phyloP scores from a whole-genome alignment of 2,888 invertebrate genomes.

The Molorchus minor region DNA sequence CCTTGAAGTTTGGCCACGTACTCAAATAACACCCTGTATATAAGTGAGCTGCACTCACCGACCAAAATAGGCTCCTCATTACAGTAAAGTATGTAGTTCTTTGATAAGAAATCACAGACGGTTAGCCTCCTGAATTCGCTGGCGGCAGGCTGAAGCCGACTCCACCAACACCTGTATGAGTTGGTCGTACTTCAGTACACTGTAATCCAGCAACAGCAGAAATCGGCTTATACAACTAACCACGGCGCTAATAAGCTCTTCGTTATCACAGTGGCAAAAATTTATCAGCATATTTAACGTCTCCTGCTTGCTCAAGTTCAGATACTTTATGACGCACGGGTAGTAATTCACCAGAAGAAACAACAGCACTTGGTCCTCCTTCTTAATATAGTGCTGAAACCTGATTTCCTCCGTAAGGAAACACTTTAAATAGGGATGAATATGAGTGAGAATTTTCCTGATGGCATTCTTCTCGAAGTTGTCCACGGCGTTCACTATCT shows the following conservation, averaged over 20 bases:
- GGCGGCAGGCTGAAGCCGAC: conserved; percentile 50
- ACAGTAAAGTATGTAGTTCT: conserved; percentile 45
- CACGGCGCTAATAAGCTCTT: conserved; percentile 53
- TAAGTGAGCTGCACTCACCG: conserved; percentile 40
- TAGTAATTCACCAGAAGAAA: conserved; percentile 54
- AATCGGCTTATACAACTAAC: conserved; percentile 53
- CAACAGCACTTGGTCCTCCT: conserved; percentile 44
- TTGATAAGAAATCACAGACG: conserved; percentile 47
- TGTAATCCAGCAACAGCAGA: conserved; percentile 45
- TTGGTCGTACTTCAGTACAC: conserved; percentile 42
- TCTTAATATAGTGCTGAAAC: conserved; percentile 40
- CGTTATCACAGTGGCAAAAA: conserved; percentile 49
- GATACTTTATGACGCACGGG: conserved; percentile 51
- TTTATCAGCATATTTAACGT: conserved; percentile 51
- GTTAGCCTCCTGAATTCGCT: conserved; percentile 51
- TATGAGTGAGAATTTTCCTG: conserved; percentile 44
- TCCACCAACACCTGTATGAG: conserved; percentile 48
- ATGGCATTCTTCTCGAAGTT: conserved; percentile 41
- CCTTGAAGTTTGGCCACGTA: no score
- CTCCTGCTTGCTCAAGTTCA: conserved; percentile 49
- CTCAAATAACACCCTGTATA: no score
- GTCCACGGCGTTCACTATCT: conserved; percentile 41
- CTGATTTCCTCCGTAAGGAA: conserved; percentile 47
- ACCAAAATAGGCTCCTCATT: conserved; percentile 43
- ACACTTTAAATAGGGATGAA: conserved; percentile 45